phyloP scores from a whole-genome alignment of 2,888 invertebrate species.

The Oligia strigilis region DNA sequence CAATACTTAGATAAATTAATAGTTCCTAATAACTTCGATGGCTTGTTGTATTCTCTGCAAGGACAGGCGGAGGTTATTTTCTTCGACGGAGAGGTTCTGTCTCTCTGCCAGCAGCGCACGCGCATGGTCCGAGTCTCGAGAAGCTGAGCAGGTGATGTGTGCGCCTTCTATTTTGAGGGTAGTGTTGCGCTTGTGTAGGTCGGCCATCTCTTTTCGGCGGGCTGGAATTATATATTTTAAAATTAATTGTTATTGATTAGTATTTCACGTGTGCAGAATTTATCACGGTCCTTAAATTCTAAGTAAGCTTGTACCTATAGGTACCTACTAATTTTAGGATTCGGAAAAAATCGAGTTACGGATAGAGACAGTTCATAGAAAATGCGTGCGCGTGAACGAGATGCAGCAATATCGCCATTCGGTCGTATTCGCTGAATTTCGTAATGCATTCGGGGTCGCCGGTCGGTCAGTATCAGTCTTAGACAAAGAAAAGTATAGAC shows the following conservation, averaged over 20 bases:
- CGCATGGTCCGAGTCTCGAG: constrained; percentile 81
- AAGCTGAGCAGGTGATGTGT: constrained; percentile 86
- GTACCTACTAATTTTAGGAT: too few species aligned
- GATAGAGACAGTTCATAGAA: too few species aligned
- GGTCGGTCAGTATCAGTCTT: too few species aligned
- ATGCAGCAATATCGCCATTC: too few species aligned
- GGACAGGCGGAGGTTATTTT: constrained; percentile 72
- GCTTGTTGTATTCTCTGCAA: constrained; percentile 76
- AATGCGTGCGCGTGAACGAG: too few species aligned
- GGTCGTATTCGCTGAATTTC: too few species aligned
- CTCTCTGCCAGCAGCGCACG: constrained; percentile 83
- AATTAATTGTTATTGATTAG: not conserved
- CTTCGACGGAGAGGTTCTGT: constrained; percentile 78
- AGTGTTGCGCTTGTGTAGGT: constrained; percentile 86
- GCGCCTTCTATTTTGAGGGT: constrained; percentile 87
- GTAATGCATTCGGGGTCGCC: too few species aligned
- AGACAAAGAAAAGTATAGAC: too few species aligned
- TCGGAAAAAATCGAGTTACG: too few species aligned
- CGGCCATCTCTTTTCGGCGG: constrained; percentile 85
- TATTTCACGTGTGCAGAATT: not conserved
- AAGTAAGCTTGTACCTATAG: not conserved
- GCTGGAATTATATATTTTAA: constrained; percentile 78
- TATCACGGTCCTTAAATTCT: not conserved
- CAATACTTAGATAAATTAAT: not conserved
- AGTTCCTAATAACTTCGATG: constrained; percentile 74